These are phyloP conservation scores for Cynocephalus volans DNA, from an alignment of 2,113 vertebrate species.

Conservation along the genomic window DNA sequence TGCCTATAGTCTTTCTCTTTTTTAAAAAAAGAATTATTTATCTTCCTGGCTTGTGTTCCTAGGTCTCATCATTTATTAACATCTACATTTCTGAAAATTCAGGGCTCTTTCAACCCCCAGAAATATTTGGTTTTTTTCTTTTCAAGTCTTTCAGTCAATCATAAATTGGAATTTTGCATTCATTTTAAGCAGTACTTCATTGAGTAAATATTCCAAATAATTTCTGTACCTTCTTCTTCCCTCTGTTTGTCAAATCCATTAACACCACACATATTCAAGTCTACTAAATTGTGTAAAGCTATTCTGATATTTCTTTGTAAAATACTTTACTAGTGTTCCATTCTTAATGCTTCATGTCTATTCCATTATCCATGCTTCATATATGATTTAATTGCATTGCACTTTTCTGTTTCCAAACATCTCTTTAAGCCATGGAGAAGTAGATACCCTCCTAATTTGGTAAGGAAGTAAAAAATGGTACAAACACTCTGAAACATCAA, in stretches of 20 bases:
- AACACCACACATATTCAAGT: neutral
- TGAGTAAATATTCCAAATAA: neutral
- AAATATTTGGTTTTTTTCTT: neutral
- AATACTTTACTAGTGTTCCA: neutral
- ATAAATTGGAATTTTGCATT: neutral
- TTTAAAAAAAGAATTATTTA: neutral
- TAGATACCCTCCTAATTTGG: neutral
- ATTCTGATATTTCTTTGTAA: neutral
- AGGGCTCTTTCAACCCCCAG: neutral
- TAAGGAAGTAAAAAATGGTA: neutral
- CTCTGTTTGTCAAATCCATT: neutral
- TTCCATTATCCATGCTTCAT: neutral
- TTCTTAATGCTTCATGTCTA: neutral
- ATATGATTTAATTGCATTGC: neutral
- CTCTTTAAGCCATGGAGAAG: neutral
- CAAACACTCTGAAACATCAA: neutral
- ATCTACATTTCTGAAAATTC: neutral
- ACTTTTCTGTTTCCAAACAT: neutral
- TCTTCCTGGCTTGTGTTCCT: neutral
- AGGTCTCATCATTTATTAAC: neutral
- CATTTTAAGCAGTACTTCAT: neutral
- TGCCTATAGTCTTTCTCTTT: neutral
- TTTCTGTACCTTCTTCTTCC: neutral
- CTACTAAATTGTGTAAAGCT: conserved; percentile 15
- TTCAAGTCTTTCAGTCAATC: neutral